Evolutionary conservation across 2,888 invertebrate genomes (phyloP).

Genomic region (Gymnosoma rotundatum): DNA sequence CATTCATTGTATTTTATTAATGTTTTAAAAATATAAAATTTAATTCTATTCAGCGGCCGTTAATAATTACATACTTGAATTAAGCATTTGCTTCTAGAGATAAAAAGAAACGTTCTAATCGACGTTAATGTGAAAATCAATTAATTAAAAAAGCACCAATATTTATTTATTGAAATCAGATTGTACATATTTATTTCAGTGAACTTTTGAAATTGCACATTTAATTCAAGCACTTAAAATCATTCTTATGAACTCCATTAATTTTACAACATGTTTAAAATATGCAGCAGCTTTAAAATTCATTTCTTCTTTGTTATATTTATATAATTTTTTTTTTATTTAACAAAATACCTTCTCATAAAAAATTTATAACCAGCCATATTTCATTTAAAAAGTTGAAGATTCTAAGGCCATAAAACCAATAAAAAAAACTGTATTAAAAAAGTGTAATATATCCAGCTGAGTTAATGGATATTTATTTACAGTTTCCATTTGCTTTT

Average conservation of each 20-base stretch:
- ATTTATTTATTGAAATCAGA: no score
- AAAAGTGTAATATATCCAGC: constrained; percentile 77
- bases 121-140: no score
- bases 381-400: constrained; percentile 48
- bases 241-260: constrained; percentile 3
- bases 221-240: not conserved
- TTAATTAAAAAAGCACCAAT: no score
- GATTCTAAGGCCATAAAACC: constrained; percentile 8
- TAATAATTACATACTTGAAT: no score
- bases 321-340: not conserved
- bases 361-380: constrained; percentile 50
- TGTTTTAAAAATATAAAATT: no score
- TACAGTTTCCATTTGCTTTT: constrained; percentile 67
- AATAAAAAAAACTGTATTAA: constrained; percentile 36
- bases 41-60: no score
- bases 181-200: no score
- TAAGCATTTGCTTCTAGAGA: no score
- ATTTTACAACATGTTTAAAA: constrained; percentile 32
- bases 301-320: constrained; percentile 47
- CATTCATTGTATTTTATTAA: no score
- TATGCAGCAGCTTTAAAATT: constrained; percentile 30
- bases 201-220: no score
- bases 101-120: no score
- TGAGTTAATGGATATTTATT: constrained; percentile 80
- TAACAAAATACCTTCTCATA: constrained; percentile 56